Conservation (phyloP, 2,888 invertebrate species). For the Calameuta pallipes region DNA sequence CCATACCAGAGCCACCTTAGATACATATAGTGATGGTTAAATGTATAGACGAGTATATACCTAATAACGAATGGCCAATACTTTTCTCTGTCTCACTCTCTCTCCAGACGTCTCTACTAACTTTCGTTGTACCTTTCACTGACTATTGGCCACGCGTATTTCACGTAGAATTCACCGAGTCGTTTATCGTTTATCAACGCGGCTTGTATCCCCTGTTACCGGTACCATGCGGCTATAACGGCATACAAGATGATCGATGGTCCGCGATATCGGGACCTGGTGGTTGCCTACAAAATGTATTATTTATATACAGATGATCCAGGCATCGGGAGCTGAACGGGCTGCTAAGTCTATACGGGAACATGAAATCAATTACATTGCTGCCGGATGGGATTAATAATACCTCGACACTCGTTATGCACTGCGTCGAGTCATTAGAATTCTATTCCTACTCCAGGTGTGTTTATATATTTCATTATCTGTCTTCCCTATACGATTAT, state of each 20-base stretch:
- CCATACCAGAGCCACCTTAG: background rate
- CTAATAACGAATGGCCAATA: background rate
- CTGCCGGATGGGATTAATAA: background rate
- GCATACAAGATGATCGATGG: conserved; percentile 50
- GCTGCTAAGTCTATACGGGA: background rate
- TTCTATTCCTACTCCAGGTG: background rate
- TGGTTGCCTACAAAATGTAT: conserved; percentile 3
- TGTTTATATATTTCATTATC: background rate
- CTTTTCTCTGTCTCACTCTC: too few relatives aligned
- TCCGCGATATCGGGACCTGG: conserved; percentile 29
- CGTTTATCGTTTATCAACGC: conserved; percentile 58
- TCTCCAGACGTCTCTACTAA: background rate
- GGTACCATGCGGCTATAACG: conserved; percentile 11
- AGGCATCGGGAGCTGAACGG: background rate
- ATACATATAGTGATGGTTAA: background rate
- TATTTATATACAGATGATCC: conserved; percentile 3
- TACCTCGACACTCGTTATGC: background rate
- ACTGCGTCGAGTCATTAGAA: background rate
- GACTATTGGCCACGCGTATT: background rate
- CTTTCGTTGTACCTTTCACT: background rate
- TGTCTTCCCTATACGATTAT: background rate
- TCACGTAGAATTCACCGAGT: conserved; percentile 4
- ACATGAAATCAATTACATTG: conserved; percentile 1
- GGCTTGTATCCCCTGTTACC: background rate
- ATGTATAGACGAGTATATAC: background rate